Evolutionary conservation across 2,113 vertebrate species (phyloP).

Genomic region (Noctilio leporinus): DNA sequence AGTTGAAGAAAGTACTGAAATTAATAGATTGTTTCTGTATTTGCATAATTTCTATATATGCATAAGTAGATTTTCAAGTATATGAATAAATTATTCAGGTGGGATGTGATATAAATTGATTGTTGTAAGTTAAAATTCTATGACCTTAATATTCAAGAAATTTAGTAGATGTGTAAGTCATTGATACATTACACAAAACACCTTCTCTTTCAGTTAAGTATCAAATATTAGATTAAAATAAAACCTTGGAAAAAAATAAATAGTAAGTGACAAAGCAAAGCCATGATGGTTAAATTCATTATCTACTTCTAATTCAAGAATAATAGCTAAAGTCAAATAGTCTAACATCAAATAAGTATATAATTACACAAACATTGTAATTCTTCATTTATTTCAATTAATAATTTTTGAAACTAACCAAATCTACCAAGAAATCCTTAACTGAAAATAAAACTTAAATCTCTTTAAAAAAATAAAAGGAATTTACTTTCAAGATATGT

Average conservation of each 20-base stretch:
- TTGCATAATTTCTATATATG: not conserved
- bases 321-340: not conserved
- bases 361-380: not conserved
- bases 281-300: not conserved
- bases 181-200: not conserved
- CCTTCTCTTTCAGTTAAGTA: not conserved
- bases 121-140: not conserved
- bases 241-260: not conserved
- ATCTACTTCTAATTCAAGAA: not conserved
- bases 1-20: constrained; percentile 10
- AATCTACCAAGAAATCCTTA: not conserved
- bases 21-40: not conserved
- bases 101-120: not conserved
- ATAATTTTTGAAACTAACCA: not conserved
- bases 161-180: not conserved
- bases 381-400: not conserved
- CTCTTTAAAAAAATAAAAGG: not conserved
- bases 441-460: constrained; percentile 16
- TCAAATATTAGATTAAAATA: not conserved
- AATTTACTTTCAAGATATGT: not conserved
- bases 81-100: not conserved
- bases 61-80: not conserved
- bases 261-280: not conserved
- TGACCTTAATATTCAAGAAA: constrained; percentile 22
- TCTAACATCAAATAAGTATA: not conserved